These are phyloP conservation scores for Nasonia longicornis DNA, from an alignment of 1,140 invertebrate genomes.

Conservation along the genomic window DNA sequence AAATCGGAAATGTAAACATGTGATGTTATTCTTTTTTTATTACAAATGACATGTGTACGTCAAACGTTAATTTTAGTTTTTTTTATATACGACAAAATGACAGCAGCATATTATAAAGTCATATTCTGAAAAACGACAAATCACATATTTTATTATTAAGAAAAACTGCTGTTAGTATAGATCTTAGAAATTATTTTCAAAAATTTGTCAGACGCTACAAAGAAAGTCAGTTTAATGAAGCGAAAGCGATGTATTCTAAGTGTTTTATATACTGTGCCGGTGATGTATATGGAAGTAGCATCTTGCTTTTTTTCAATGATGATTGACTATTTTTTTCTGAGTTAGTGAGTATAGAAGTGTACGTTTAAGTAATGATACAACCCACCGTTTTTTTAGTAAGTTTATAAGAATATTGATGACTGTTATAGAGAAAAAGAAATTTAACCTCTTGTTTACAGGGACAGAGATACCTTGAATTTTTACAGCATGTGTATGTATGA, in stretches of 20 bases:
- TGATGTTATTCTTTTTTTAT: slow-evolving; percentile 45
- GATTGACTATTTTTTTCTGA: slow-evolving; percentile 22
- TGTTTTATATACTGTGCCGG: slow-evolving; percentile 36
- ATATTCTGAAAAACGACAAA: neutral
- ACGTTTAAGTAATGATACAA: slow-evolving; percentile 33
- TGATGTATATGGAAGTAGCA: slow-evolving; percentile 31
- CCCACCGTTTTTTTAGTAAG: slow-evolving; percentile 41
- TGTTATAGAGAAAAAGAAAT: slow-evolving; percentile 40
- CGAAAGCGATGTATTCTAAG: slow-evolving; percentile 19
- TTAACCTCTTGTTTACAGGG: slow-evolving; percentile 37
- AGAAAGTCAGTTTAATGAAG: slow-evolving; percentile 35
- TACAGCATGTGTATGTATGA: slow-evolving; percentile 43
- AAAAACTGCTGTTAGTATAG: slow-evolving; percentile 13
- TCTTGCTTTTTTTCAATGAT: slow-evolving; percentile 28
- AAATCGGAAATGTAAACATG: slow-evolving; percentile 34
- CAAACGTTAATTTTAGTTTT: slow-evolving; percentile 41
- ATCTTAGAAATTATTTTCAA: slow-evolving; percentile 28
- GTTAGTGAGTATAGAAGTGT: slow-evolving; percentile 25
- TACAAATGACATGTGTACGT: slow-evolving; percentile 37
- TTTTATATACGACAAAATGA: slow-evolving; percentile 15
- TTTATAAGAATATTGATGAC: slow-evolving; percentile 42
- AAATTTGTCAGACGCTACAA: slow-evolving; percentile 30
- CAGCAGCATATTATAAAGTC: slow-evolving; percentile 26
- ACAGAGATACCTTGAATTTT: slow-evolving; percentile 36
- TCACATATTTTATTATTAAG: slow-evolving; percentile 42